These are phyloP conservation scores for Sterrhoptilus dennistouni DNA, from an alignment of 2,113 vertebrate genomes.

Conservation along the genomic window DNA sequence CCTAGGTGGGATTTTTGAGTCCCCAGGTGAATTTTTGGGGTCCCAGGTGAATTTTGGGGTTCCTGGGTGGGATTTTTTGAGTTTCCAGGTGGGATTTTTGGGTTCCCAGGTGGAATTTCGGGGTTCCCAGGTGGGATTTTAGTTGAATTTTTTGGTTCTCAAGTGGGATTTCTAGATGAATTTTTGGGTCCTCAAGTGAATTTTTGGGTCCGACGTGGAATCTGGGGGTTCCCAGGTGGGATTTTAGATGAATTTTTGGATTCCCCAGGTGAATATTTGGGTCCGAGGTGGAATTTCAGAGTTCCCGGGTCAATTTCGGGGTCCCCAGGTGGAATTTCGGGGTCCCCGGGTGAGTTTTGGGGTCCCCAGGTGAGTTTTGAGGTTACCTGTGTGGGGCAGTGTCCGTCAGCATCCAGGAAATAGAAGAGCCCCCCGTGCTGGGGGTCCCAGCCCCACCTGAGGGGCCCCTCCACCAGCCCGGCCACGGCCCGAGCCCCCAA, in stretches of 20 bases:
- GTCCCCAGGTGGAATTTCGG: background rate
- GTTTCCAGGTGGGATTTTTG: too few species aligned
- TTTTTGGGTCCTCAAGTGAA: background rate
- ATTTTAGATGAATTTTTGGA: too few species aligned
- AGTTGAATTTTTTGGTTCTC: too few species aligned
- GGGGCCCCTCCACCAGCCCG: background rate
- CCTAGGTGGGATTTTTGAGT: too few species aligned
- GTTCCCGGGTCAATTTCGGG: background rate
- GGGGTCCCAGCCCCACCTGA: background rate
- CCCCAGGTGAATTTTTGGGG: too few species aligned
- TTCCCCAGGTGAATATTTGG: too few species aligned
- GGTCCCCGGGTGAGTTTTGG: background rate
- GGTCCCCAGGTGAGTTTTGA: background rate
- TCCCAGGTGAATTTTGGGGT: too few species aligned
- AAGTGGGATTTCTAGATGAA: background rate
- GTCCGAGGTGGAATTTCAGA: too few species aligned
- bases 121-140: too few species aligned
- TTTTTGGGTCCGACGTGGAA: background rate
- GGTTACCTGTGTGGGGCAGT: background rate
- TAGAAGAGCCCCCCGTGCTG: background rate
- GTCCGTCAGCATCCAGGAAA: background rate
- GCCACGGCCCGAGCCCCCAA: background rate
- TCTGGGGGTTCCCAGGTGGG: background rate
- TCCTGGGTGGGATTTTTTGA: too few species aligned
- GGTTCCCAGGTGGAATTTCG: too few species aligned